A percentile compares a stretch with the other conserved stretches of the same genome.
These are phyloP conservation scores for Tubulanus polymorphus DNA, from an alignment of 2,888 invertebrate genomes.

Conservation along the genomic window DNA sequence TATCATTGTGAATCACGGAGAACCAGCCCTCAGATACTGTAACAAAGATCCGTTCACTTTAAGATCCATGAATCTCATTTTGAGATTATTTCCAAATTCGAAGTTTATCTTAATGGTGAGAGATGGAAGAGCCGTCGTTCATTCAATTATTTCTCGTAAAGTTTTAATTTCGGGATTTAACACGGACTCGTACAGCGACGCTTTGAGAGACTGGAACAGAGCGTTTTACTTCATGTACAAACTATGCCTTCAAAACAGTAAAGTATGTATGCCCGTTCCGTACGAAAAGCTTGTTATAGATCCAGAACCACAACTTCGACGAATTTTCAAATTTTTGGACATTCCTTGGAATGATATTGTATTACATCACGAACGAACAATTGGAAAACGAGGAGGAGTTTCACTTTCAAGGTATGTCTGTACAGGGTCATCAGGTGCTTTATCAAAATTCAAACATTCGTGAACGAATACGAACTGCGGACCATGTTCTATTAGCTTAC, in stretches of 20 bases:
- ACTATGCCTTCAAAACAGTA: constrained; percentile 63
- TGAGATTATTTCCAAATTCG: constrained; percentile 96
- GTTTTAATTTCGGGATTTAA: constrained; percentile 87
- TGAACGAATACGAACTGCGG: too few relatives aligned
- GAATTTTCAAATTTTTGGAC: constrained; percentile 78
- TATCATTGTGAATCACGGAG: constrained; percentile 85
- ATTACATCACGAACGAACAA: constrained; percentile 80
- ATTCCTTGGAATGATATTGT: constrained; percentile 92
- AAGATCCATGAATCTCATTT: constrained; percentile 92
- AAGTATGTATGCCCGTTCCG: constrained; percentile 77
- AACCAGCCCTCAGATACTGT: constrained; percentile 86
- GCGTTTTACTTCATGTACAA: constrained; percentile 89
- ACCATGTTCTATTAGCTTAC: too few relatives aligned
- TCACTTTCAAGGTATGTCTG: constrained; percentile 87
- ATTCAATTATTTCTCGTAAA: constrained; percentile 95
- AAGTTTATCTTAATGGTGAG: constrained; percentile 97
- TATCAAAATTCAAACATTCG: too few relatives aligned
- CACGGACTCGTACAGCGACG: constrained; percentile 81
- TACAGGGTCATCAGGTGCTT: too few relatives aligned
- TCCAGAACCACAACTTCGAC: constrained; percentile 80
- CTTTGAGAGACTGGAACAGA: constrained; percentile 91
- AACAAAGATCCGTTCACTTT: constrained; percentile 97
- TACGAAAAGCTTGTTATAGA: constrained; percentile 95
- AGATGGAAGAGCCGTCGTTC: constrained; percentile 94
- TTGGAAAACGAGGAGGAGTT: constrained; percentile 92